Base-by-base conservation (phyloP, 2,113 vertebrate species). In the Brachionichthys hirsutus region DNA sequence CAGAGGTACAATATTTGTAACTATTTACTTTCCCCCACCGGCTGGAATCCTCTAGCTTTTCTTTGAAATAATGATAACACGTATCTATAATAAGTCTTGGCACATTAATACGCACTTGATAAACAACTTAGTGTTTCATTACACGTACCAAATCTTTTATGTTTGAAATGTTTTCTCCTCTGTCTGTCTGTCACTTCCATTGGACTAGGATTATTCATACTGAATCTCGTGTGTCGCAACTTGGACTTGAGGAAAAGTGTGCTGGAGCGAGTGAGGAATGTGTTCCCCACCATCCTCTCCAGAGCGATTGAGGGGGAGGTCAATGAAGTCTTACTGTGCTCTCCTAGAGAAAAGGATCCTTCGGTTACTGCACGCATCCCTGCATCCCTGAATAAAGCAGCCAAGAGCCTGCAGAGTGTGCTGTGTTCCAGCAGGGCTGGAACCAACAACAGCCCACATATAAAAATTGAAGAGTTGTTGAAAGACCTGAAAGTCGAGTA, bases 191-290 rank as follows among this genome's bases (percentile, higher is more conserved):
- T 56, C 3, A 12, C 38, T 58, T 19, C 44, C 11, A 4, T 52
- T 51, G 22, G 4, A 2, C 16, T 83, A 99, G 97, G 97, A 24
- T 51, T 98, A 44, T 99, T 99, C 16, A 90, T 98, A 71, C 88
- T 99, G 63, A 99, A 99, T 66, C 88, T 99, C 6, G 97, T 96
- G 63, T 98, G 97, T 71, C 94, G 97, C 0, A 93, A 99, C 9
- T 1, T 85, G 0, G 60, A 0, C 50, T 77, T 98, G 62, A 95
- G 92, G 86, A 89, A 90, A 4, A 86, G 86, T 0, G 93, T 97
- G 70, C 65, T 96, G 73, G 88, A 87, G n/a, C 70, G 86, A 3
- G 85, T 98, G 54, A 90, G 83, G 35, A 76, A 72, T 0, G 75
- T 91, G 22, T 98, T 99, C 67, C 92, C 95, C 0, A 84, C 89